These are phyloP conservation scores for Cantharis nigra DNA, from an alignment of 2,888 invertebrate species.

Conservation along the genomic window DNA sequence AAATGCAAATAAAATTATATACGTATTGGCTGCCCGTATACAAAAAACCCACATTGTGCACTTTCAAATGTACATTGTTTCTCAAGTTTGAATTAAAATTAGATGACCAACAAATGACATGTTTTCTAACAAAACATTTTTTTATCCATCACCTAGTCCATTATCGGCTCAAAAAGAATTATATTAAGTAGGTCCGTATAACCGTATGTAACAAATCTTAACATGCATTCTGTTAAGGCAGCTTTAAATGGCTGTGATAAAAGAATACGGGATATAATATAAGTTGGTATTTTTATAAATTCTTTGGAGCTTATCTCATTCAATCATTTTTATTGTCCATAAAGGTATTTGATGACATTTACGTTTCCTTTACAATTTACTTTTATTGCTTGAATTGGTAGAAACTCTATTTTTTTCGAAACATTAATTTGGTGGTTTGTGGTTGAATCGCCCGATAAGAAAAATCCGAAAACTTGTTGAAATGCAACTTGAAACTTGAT, in stretches of 20 bases:
- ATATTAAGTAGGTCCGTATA: not conserved
- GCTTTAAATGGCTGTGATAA: not conserved
- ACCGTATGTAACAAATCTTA: not conserved
- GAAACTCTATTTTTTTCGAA: not conserved
- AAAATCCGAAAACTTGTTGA: not conserved
- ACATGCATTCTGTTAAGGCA: not conserved
- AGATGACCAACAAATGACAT: not conserved
- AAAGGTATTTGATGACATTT: not conserved
- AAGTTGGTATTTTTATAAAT: not conserved
- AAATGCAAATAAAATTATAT: not conserved
- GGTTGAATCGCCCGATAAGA: not conserved
- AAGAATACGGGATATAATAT: not conserved
- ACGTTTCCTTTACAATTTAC: not conserved
- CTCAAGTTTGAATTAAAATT: not conserved
- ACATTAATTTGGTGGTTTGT: not conserved
- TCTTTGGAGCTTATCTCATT: not conserved
- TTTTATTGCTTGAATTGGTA: not conserved
- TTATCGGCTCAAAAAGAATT: too few relatives aligned
- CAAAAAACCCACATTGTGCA: not conserved
- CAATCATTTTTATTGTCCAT: not conserved
- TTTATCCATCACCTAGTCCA: too few relatives aligned
- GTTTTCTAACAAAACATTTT: not conserved
- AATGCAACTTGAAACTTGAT: not conserved
- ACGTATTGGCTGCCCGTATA: not conserved
- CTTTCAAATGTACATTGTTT: not conserved